These are phyloP conservation scores for Germaria angustata DNA, from an alignment of 2,888 invertebrate species.

Conservation along the genomic window DNA sequence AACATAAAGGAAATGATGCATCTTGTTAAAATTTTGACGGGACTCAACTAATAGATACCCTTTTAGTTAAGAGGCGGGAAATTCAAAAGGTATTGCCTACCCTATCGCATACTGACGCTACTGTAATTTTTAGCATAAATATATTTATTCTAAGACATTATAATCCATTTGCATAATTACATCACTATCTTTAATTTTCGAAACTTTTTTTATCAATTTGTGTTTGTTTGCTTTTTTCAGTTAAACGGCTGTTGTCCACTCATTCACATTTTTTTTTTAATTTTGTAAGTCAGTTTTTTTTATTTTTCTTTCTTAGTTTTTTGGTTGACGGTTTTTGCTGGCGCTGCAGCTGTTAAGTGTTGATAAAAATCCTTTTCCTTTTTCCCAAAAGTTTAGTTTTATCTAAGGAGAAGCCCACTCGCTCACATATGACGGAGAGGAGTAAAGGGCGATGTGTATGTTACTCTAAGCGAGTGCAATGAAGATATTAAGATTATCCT, in stretches of 20 bases:
- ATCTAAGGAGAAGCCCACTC: slow-evolving; percentile 1
- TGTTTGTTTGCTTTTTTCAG: slow-evolving; percentile 1
- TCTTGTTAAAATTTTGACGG: too few relatives aligned
- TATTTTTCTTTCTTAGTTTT: not conserved
- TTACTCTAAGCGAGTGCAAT: slow-evolving; percentile 20
- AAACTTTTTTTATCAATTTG: slow-evolving; percentile 3
- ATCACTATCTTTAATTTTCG: slow-evolving; percentile 14
- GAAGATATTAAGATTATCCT: slow-evolving; percentile 59
- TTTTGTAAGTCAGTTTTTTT: not conserved
- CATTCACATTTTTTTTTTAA: not conserved
- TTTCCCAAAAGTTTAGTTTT: slow-evolving; percentile 43
- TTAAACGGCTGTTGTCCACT: slow-evolving; percentile 1
- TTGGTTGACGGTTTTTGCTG: slow-evolving; percentile 4
- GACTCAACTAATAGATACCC: too few relatives aligned
- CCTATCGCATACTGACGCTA: too few relatives aligned
- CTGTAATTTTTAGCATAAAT: too few relatives aligned
- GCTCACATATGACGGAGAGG: not conserved
- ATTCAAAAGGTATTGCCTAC: too few relatives aligned
- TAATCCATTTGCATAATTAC: too few relatives aligned
- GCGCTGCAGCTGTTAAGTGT: slow-evolving; percentile 24
- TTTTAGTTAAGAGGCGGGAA: too few relatives aligned
- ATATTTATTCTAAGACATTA: too few relatives aligned
- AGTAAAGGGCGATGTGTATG: not conserved
- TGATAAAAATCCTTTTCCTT: slow-evolving; percentile 48
- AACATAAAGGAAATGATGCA: too few relatives aligned